These are phyloP conservation scores for Dinothrombium tinctorium DNA, from an alignment of 1,140 invertebrate genomes.

Conservation along the genomic window DNA sequence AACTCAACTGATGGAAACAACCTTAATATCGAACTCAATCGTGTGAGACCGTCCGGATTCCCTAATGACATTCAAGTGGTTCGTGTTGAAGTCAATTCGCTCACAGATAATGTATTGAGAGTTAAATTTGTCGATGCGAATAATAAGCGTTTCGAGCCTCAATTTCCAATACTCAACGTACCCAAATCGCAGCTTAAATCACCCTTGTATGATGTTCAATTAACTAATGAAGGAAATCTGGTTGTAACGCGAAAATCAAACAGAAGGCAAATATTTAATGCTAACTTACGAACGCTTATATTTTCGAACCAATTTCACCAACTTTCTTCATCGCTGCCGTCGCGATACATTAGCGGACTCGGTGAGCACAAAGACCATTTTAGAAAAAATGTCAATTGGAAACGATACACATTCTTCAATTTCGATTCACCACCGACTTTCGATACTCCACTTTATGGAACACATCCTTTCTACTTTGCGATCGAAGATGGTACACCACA, in stretches of 20 bases:
- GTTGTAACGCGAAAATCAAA: background rate
- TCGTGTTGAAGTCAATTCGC: slow-evolving; percentile 33
- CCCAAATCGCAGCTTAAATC: background rate
- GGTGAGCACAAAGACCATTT: slow-evolving; percentile 10
- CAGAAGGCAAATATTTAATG: background rate
- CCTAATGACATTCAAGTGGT: slow-evolving; percentile 34
- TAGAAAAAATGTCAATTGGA: slow-evolving; percentile 10
- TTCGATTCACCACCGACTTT: slow-evolving; percentile 10
- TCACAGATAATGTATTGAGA: slow-evolving; percentile 32
- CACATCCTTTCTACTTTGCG: slow-evolving; percentile 1
- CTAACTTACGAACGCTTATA: background rate
- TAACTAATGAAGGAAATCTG: background rate
- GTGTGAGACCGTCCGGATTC: slow-evolving; percentile 30
- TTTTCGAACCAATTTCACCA: slow-evolving; percentile 5
- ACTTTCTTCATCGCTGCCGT: background rate
- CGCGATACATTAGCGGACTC: slow-evolving; percentile 7
- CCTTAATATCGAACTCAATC: background rate
- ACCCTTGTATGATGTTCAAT: background rate
- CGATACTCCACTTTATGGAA: background rate
- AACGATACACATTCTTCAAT: slow-evolving; percentile 14
- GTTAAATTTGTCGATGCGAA: slow-evolving; percentile 32
- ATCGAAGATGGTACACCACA: slow-evolving; percentile 18
- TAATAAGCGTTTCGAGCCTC: slow-evolving; percentile 18
- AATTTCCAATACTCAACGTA: slow-evolving; percentile 11
- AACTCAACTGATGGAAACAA: background rate